Evolutionary conservation across 2,888 invertebrate species (phyloP).

Genomic region (Nebria salina): DNA sequence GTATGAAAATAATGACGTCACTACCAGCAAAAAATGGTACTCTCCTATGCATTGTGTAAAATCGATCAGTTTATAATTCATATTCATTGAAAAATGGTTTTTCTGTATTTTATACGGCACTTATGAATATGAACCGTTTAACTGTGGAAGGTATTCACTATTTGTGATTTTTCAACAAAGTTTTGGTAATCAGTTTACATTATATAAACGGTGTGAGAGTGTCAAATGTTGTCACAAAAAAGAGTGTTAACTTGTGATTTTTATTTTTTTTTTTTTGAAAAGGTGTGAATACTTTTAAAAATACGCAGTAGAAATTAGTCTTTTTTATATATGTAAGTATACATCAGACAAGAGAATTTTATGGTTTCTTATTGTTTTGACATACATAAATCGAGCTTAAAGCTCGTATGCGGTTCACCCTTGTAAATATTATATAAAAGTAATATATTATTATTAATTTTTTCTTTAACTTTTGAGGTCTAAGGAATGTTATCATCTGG

Average conservation of each 20-base stretch:
- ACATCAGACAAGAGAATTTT: slow-evolving; percentile 29
- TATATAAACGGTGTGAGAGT: neutral
- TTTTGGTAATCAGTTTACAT: neutral
- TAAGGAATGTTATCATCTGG: slow-evolving; percentile 57
- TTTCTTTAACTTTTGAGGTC: slow-evolving; percentile 53
- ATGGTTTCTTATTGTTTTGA: slow-evolving; percentile 28
- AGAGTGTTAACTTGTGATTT: slow-evolving; percentile 39
- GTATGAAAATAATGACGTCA: too few species aligned
- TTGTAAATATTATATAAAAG: slow-evolving; percentile 45
- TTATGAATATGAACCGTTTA: neutral
- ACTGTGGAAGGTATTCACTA: neutral
- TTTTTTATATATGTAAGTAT: slow-evolving; percentile 42
- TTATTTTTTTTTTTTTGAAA: slow-evolving; percentile 5
- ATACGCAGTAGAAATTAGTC: slow-evolving; percentile 43
- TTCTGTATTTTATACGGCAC: too few species aligned
- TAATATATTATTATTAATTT: slow-evolving; percentile 48
- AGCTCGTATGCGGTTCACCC: slow-evolving; percentile 33
- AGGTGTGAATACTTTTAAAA: slow-evolving; percentile 41
- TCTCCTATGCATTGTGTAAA: neutral
- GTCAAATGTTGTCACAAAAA: slow-evolving; percentile 12
- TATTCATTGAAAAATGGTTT: too few species aligned
- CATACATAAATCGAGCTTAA: slow-evolving; percentile 32
- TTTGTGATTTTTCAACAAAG: neutral
- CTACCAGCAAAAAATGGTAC: neutral
- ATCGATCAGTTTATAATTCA: neutral